A percentile compares a stretch with the other conserved stretches of the same genome.
These are phyloP conservation scores for Pristionchus exspectatus DNA, from an alignment of 2,888 invertebrate species.

Conservation along the genomic window DNA sequence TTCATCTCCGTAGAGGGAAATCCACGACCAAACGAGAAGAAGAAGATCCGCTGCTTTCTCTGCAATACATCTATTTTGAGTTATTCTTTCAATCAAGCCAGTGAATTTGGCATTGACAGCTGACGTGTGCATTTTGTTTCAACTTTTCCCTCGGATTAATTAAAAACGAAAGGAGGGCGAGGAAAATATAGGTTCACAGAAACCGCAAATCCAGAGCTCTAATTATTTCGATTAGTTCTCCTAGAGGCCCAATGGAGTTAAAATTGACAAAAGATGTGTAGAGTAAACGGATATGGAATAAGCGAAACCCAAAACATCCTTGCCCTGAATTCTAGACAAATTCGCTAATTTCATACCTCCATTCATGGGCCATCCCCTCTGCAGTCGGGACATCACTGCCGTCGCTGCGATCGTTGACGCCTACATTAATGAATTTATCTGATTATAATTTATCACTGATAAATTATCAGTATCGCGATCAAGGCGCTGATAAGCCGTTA, in stretches of 20 bases:
- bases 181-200: background rate
- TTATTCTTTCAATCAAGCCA: background rate
- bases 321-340: background rate
- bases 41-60: constrained; percentile 61
- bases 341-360: constrained; percentile 40
- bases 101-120: background rate
- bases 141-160: background rate
- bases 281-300: background rate
- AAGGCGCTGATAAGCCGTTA: background rate
- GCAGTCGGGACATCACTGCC: constrained; percentile 69
- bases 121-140: no score
- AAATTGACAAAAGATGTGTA: background rate
- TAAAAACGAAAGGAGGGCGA: no score
- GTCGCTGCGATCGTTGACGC: constrained; percentile 75
- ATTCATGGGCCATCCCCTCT: constrained; percentile 59
- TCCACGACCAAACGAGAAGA: constrained; percentile 74
- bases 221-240: background rate
- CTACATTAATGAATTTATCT: constrained; percentile 32
- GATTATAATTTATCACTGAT: background rate
- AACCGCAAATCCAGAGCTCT: background rate
- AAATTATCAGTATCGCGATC: background rate
- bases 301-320: background rate
- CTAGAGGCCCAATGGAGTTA: background rate
- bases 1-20: constrained; percentile 77
- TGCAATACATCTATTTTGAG: background rate